phyloP scores from a whole-genome alignment of 2,113 vertebrate species.

The Antechinus stuartii region DNA sequence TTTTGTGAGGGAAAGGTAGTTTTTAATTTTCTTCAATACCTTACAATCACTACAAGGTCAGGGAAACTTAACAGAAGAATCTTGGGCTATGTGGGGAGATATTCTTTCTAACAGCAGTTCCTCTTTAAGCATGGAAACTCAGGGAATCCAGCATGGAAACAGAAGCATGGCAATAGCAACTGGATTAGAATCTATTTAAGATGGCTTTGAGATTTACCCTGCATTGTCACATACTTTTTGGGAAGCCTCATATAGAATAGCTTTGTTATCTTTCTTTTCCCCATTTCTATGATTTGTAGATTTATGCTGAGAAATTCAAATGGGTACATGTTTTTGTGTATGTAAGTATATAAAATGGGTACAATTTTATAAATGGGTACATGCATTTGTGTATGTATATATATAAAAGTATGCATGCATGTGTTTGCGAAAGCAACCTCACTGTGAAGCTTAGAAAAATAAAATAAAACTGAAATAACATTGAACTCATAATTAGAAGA shows the following conservation, averaged over 20 bases:
- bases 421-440: background rate
- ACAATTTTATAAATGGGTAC: background rate
- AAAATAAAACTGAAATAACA: background rate
- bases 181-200: background rate
- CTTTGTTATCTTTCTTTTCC: background rate
- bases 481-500: background rate
- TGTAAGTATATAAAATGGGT: background rate
- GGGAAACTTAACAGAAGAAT: background rate
- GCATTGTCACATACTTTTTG: background rate
- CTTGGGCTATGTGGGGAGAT: background rate
- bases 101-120: background rate
- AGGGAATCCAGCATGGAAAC: background rate
- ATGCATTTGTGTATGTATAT: background rate
- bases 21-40: background rate
- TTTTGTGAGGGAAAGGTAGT: background rate
- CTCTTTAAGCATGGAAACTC: background rate
- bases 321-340: background rate
- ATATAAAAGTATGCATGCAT: background rate
- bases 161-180: background rate
- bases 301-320: background rate
- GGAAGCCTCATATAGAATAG: background rate
- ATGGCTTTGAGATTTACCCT: background rate
- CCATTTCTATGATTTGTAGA: background rate
- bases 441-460: background rate
- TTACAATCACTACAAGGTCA: background rate